Base-by-base conservation (phyloP, 2,113 vertebrate species). In the Sinocyclocheilus rhinocerous region DNA sequence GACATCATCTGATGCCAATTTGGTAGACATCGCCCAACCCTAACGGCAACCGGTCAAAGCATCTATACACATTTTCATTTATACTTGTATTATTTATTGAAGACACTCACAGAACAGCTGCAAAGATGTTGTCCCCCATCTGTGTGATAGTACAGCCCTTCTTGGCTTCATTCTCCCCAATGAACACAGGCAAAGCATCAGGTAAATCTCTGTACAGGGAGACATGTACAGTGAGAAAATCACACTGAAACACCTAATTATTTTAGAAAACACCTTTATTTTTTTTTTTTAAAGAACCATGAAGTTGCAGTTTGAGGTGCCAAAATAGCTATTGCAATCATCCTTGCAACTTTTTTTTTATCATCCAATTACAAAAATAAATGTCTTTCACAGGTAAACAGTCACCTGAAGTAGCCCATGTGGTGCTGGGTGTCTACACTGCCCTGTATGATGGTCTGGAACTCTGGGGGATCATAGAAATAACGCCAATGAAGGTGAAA, bases 381-480 rank as follows among this genome's bases (percentile, higher is more conserved):
- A 45, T 45, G 42, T 45, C 9, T 11, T 45, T 45, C 10, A 48
- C 48, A 88, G 69, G 42, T 50, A 12, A 22, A 48, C 10, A 13
- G 15, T 55, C 52, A 99, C 97, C 98, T 98, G 96, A 96, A 99
- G 93, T 99, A 99, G n/a, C 98, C 98, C 91, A 99, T 94, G 91
- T 99, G 98, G 92, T 96, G 96, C 36, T 97, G 95, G 80, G 93
- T 97, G 91, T 95, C 96, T 76, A 90, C 90, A 76, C 96, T 94
- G 11, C 96, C 97, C 20, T 89, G 89, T 84, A 98, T 92, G 84
- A 99, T 92, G 26, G 98, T 99, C 93, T 99, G 98, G 88, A 98
- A 97, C 93, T 99, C 98, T 9, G 98, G 98, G 2, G 98, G 98
- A 92, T 99, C 98, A 81, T 98, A 99, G 88, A 96, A 98, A 92